These are phyloP conservation scores for Torymus tubicola DNA, from an alignment of 2,888 invertebrate species.

Conservation along the genomic window DNA sequence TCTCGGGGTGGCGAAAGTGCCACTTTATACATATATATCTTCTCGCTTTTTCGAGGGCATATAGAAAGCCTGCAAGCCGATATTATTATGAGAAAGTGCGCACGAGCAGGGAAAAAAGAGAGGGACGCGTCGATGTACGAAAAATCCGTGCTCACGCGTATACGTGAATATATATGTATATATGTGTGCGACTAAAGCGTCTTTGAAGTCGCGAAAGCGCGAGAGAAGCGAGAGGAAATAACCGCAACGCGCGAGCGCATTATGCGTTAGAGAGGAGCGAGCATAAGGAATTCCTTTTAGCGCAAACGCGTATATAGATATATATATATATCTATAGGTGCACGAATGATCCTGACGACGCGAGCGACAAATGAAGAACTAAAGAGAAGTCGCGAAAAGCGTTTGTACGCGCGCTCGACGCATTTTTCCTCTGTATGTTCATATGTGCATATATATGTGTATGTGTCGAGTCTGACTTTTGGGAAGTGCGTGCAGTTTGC, in stretches of 20 bases:
- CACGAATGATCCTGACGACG: constrained; percentile 16
- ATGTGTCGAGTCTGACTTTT: neutral
- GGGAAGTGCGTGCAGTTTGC: neutral
- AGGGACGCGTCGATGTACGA: neutral
- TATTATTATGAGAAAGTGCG: too few species aligned
- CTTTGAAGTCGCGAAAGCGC: constrained; percentile 28
- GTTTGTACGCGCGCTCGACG: neutral
- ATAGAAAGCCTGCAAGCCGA: too few species aligned
- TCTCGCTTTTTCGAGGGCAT: neutral
- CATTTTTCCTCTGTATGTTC: neutral
- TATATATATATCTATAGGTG: too few species aligned
- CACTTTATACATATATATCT: constrained; percentile 41
- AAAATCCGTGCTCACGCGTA: neutral
- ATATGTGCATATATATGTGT: neutral
- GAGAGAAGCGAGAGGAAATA: neutral
- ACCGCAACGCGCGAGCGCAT: neutral
- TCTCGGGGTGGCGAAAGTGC: constrained; percentile 45
- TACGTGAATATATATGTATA: too few species aligned
- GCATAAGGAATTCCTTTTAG: neutral
- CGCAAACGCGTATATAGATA: neutral
- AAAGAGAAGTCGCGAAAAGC: neutral
- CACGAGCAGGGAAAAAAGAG: too few species aligned
- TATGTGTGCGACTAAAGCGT: neutral
- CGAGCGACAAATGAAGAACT: constrained; percentile 22
- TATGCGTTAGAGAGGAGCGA: too few species aligned